Percentiles rank a stretch among this genome's conserved stretches.
phyloP scores from a whole-genome alignment of 2,888 invertebrate genomes.

The Rhabditoides inermis region DNA sequence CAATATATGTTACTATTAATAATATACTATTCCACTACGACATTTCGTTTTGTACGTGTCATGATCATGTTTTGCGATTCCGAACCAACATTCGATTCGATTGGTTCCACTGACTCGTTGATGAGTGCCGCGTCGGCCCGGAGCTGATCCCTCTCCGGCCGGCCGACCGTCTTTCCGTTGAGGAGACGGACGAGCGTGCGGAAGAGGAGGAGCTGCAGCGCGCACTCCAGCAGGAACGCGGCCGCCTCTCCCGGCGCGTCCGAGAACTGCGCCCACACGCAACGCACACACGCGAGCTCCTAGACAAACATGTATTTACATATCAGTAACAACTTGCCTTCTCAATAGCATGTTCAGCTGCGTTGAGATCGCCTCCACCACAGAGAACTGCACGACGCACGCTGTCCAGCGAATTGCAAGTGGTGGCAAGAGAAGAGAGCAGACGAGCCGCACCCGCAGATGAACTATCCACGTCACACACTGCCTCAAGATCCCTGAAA shows the following conservation, averaged over 20 bases:
- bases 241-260: neutral
- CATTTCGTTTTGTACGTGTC: too few relatives aligned
- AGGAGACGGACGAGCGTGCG: too few relatives aligned
- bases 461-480: slow-evolving; percentile 19
- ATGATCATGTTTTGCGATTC: too few relatives aligned
- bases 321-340: neutral
- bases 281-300: neutral
- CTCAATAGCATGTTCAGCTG: neutral
- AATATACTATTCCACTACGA: too few relatives aligned
- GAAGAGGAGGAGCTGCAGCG: neutral
- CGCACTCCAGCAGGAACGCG: neutral
- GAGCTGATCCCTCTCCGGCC: too few relatives aligned
- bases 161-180: too few relatives aligned
- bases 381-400: slow-evolving; percentile 11
- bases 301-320: neutral
- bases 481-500: slow-evolving; percentile 20
- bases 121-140: neutral
- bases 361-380: slow-evolving; percentile 6
- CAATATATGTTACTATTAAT: too few relatives aligned
- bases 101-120: neutral
- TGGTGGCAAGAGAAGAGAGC: slow-evolving; percentile 16
- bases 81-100: too few relatives aligned
- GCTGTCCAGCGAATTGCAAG: slow-evolving; percentile 11
- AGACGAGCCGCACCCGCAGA: slow-evolving; percentile 29
- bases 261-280: neutral